Conservation (phyloP, 2,888 invertebrate genomes). For the Caenorhabditis zanzibari region DNA sequence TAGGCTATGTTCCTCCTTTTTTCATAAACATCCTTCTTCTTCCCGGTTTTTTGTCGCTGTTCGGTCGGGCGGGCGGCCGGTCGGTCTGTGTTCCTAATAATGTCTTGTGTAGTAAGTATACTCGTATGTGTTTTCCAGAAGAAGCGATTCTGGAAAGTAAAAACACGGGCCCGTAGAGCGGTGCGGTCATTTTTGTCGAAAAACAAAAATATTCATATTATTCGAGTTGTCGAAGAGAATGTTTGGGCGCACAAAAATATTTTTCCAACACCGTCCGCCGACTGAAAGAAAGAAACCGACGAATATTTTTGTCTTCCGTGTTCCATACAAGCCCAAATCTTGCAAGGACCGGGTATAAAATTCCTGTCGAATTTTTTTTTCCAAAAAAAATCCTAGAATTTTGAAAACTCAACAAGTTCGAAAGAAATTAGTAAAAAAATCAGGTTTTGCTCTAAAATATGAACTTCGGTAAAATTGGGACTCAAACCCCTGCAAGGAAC, state of each 20-base stretch:
- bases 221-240: conserved; percentile 67
- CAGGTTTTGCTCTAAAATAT: too few relatives aligned
- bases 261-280: conserved; percentile 60
- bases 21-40: background rate
- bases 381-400: too few relatives aligned
- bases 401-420: too few relatives aligned
- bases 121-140: conserved; percentile 63
- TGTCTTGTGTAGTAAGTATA: conserved; percentile 60
- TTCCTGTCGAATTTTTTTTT: too few relatives aligned
- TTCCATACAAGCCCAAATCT: background rate
- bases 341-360: too few relatives aligned
- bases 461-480: too few relatives aligned
- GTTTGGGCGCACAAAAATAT: conserved; percentile 66
- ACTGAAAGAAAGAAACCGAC: conserved; percentile 56
- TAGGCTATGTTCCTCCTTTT: background rate
- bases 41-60: conserved; percentile 25
- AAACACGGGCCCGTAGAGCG: conserved; percentile 51
- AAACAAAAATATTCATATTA: conserved; percentile 69
- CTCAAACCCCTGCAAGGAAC: background rate
- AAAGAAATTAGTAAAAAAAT: too few relatives aligned
- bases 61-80: conserved; percentile 32
- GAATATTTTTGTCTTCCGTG: conserved; percentile 55
- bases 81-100: conserved; percentile 52
- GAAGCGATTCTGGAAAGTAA: conserved; percentile 62
- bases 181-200: conserved; percentile 66